Base-by-base conservation (phyloP, 2,113 vertebrate genomes). In the Acrocephalus kingi region DNA sequence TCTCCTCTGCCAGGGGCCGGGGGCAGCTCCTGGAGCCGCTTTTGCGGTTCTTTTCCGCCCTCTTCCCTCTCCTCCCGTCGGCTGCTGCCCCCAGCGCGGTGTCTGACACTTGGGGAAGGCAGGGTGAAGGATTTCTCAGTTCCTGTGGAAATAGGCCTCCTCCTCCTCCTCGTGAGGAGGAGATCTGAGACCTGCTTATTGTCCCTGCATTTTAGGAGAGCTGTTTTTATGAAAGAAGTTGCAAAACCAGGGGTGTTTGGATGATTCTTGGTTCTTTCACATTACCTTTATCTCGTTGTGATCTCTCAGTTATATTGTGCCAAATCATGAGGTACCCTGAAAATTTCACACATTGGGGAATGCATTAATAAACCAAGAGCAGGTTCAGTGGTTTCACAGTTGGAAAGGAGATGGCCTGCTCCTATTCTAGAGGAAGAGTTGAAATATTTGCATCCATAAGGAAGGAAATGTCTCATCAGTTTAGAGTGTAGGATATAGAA, bases 271-370 rank as follows among this genome's bases (percentile, higher is more conserved):
- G 13, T 3, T 10, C 6, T 59, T 72, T 72, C 27, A 0, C 6
- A 2, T 43, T 55, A 3, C 9, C 4, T 55, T 87, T 61, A 3
- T 41, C 16, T 46, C 5, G 0, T 7, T 39, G 33, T 31, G 33
- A 30, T 18, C 19, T 79, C 35, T 62, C 55, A 69, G 48, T 30
- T 33, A 1, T 1, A 4, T 67, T 76, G 37, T 64, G 63, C 28
- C 17, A 8, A 30, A 23, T 63, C 24, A 1, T 48, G 41, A 83
- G 46, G n/a, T 16, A 5, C 25, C 23, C 21, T 63, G 79, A 31
- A 30, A 33, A 5, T 49, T 51, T 37, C 23, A 49, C 3, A 0
- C 15, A 0, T 0, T n/a, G 45, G 30, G 35, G 21, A 55, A 48
- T 48, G 35, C 6, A 2, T 30, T 39, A 6, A 9, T 1, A 19